phyloP scores from a whole-genome alignment of 1,140 invertebrate genomes.

The Trichomalopsis sarcophagae region DNA sequence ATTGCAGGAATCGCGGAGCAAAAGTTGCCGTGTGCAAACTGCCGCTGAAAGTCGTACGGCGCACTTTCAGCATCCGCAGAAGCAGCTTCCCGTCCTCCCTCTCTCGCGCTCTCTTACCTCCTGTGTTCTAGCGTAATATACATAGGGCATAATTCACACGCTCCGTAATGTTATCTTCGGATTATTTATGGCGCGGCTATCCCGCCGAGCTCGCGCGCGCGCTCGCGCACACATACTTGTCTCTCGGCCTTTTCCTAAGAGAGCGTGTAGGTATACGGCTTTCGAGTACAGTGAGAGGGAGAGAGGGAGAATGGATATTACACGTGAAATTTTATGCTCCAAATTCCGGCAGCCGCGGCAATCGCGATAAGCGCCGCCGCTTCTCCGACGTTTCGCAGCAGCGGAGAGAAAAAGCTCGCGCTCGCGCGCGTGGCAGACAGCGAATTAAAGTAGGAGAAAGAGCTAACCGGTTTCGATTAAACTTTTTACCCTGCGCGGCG shows the following conservation, averaged over 20 bases:
- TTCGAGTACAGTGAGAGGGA: constrained; percentile 15
- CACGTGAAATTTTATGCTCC: constrained; percentile 51
- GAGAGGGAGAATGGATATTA: constrained; percentile 41
- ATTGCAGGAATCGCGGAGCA: constrained; percentile 26
- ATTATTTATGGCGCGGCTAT: constrained; percentile 50
- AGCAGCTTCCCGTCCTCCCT: constrained; percentile 12
- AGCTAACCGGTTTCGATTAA: constrained; percentile 40
- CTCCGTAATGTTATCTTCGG: constrained; percentile 55
- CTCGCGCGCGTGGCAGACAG: neutral
- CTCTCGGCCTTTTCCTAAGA: constrained; percentile 6
- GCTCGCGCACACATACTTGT: neutral
- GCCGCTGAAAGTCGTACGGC: neutral
- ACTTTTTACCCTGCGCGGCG: neutral
- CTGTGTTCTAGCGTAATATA: constrained; percentile 52
- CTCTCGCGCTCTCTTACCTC: neutral
- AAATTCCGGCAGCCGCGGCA: constrained; percentile 34
- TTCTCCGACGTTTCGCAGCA: neutral
- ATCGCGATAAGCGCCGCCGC: constrained; percentile 47
- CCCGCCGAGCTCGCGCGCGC: neutral
- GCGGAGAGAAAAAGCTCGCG: neutral
- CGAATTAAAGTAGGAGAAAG: neutral
- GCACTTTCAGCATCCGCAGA: neutral
- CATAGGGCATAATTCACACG: constrained; percentile 54
- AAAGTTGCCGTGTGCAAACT: constrained; percentile 17
- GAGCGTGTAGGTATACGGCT: neutral